Conservation (phyloP, 1,140 invertebrate genomes). For the Drosophila arawakana region DNA sequence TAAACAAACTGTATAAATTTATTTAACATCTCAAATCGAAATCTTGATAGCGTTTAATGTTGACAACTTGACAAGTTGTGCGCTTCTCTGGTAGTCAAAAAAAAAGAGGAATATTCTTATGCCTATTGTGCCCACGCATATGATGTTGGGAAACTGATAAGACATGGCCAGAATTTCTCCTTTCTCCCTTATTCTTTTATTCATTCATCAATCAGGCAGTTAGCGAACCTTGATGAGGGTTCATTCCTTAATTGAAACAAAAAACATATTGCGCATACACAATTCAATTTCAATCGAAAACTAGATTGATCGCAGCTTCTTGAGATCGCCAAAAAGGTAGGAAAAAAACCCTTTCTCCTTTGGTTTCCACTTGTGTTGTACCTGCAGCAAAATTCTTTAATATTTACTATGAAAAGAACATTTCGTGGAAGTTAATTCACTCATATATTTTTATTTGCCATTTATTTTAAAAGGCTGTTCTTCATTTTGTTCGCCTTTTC, state of each 20-base stretch:
- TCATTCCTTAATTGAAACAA: slow-evolving; percentile 50
- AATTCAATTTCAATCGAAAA: slow-evolving; percentile 23
- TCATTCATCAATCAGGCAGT: slow-evolving; percentile 55
- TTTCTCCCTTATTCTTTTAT: slow-evolving; percentile 18
- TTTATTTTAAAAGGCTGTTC: slow-evolving; percentile 48
- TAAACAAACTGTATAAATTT: slow-evolving; percentile 42
- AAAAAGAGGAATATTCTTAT: slow-evolving; percentile 17
- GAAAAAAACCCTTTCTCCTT: slow-evolving; percentile 49
- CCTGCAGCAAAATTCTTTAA: slow-evolving; percentile 25
- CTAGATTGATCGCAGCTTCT: slow-evolving; percentile 66
- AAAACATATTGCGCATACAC: slow-evolving; percentile 67
- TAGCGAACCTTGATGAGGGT: slow-evolving; percentile 71
- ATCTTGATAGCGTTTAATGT: slow-evolving; percentile 46
- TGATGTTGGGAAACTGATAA: slow-evolving; percentile 61
- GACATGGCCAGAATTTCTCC: slow-evolving; percentile 39
- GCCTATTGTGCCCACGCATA: slow-evolving; percentile 33
- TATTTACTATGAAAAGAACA: slow-evolving; percentile 41
- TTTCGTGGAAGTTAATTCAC: slow-evolving; percentile 75
- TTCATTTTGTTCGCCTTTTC: slow-evolving; percentile 28
- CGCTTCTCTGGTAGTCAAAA: slow-evolving; percentile 66
- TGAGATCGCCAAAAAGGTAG: slow-evolving; percentile 18
- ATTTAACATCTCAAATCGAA: slow-evolving; percentile 37
- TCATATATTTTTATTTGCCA: slow-evolving; percentile 57
- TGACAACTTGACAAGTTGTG: slow-evolving; percentile 48
- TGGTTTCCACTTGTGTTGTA: slow-evolving; percentile 1